A percentile compares a stretch with the other conserved stretches of the same genome.
phyloP scores from a whole-genome alignment of 2,113 vertebrate genomes.

The Agelaius tricolor region DNA sequence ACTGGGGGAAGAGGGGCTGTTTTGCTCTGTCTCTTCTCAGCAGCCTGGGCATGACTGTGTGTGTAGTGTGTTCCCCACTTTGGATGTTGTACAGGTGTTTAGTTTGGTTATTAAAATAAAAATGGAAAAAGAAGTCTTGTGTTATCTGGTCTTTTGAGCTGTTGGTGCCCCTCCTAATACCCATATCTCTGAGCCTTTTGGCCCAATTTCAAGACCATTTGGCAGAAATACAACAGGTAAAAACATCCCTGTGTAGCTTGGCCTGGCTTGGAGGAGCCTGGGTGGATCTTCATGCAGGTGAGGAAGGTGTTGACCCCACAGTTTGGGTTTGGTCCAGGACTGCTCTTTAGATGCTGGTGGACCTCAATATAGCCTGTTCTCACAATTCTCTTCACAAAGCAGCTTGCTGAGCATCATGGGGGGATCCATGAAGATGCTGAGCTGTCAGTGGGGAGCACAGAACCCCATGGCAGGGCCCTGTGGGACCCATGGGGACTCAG shows the following conservation, averaged over 20 bases:
- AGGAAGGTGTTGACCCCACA: background rate
- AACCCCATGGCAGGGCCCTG: accelerated
- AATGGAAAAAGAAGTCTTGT: background rate
- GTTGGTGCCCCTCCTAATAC: background rate
- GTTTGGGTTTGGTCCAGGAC: background rate
- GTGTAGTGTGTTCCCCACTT: background rate
- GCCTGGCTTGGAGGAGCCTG: accelerated
- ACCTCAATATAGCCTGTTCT: background rate
- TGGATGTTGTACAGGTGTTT: background rate
- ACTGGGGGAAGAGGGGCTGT: accelerated
- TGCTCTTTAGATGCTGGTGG: background rate
- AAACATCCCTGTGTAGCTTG: background rate
- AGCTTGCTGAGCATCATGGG: background rate
- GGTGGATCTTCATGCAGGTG: background rate
- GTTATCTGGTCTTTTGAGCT: background rate
- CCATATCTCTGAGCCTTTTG: background rate
- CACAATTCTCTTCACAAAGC: accelerated
- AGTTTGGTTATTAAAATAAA: background rate
- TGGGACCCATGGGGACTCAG: background rate
- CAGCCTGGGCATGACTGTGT: background rate
- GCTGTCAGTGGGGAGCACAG: background rate
- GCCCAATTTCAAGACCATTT: background rate
- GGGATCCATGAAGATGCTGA: background rate
- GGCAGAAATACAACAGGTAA: background rate
- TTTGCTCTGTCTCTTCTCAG: background rate